phyloP scores from a whole-genome alignment of 2,888 invertebrate genomes.

The Sesamia inferens region DNA sequence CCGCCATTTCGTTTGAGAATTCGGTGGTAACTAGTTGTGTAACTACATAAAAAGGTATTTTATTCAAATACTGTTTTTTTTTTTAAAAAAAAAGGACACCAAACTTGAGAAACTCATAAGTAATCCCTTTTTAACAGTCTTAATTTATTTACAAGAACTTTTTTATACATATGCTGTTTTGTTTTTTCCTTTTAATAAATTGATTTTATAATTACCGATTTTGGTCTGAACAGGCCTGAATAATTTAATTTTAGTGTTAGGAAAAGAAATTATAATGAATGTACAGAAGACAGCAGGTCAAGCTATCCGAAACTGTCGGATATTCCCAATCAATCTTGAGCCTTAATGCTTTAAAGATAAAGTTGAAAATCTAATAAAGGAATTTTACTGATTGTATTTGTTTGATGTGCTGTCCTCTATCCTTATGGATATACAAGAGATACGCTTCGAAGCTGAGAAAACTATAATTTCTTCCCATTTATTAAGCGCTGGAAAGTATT shows the following conservation, averaged over 20 bases:
- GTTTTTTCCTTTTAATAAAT: background rate
- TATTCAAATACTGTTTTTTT: too few species aligned
- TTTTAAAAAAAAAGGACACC: background rate
- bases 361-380: too few species aligned
- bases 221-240: conserved; percentile 1
- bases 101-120: background rate
- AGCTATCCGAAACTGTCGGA: background rate
- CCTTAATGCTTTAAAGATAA: too few species aligned
- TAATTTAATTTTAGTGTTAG: background rate
- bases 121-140: background rate
- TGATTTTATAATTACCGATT: background rate
- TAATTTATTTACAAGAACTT: background rate
- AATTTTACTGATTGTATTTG: too few species aligned
- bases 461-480: background rate
- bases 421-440: background rate
- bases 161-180: background rate
- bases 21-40: background rate
- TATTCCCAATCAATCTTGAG: too few species aligned
- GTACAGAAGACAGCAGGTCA: background rate
- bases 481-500: conserved; percentile 9
- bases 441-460: background rate
- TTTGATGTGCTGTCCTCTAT: background rate
- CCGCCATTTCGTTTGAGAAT: background rate
- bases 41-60: background rate
- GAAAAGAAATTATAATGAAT: background rate